phyloP scores from a whole-genome alignment of 1,140 invertebrate genomes.

The Lerema accius region DNA sequence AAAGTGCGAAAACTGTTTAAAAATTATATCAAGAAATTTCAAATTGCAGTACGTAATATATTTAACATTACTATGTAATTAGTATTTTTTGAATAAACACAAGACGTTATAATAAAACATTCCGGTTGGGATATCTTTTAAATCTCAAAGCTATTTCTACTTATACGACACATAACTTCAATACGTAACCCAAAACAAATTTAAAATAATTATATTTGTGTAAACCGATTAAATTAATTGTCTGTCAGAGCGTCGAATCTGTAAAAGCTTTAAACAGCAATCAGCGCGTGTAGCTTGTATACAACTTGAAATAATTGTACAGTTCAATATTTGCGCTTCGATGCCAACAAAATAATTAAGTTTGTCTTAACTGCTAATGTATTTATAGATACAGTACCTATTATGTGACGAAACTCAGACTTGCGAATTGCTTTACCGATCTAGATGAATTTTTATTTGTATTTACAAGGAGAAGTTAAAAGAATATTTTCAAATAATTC shows the following conservation, averaged over 20 bases:
- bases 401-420: not conserved
- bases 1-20: too few relatives aligned
- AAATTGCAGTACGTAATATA: too few relatives aligned
- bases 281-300: slow-evolving; percentile 3
- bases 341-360: slow-evolving; percentile 1
- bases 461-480: too few relatives aligned
- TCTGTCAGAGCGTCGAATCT: slow-evolving; percentile 4
- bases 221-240: slow-evolving; percentile 17
- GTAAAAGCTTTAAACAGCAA: slow-evolving; percentile 15
- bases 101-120: too few relatives aligned
- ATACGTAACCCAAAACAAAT: not conserved
- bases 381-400: not conserved
- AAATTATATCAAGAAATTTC: too few relatives aligned
- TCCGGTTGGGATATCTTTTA: too few relatives aligned
- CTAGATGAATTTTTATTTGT: too few relatives aligned
- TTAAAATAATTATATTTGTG: slow-evolving; percentile 8
- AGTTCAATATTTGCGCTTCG: slow-evolving; percentile 6
- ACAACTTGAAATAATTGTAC: slow-evolving; percentile 12
- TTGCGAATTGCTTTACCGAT: too few relatives aligned
- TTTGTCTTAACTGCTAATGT: slow-evolving; percentile 4
- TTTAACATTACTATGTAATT: too few relatives aligned
- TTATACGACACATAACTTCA: not conserved
- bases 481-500: too few relatives aligned
- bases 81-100: too few relatives aligned
- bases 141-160: too few relatives aligned